A percentile compares a stretch with the other conserved stretches of the same genome.
Conservation (phyloP, 1,140 invertebrate genomes). For the Trichoplusia ni region DNA sequence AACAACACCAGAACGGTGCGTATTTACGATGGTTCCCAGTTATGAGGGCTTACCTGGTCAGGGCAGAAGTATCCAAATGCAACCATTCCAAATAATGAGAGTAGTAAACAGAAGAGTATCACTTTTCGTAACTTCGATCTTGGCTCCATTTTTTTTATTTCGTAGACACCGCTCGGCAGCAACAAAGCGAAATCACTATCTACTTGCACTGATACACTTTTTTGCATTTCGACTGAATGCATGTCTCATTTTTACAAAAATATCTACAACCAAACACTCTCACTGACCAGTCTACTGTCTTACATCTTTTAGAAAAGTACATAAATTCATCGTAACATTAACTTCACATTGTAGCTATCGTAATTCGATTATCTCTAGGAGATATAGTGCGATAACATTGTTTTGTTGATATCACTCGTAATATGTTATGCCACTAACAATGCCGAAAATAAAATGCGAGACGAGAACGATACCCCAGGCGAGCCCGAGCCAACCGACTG, state of each 20-base stretch:
- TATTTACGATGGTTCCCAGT: background rate
- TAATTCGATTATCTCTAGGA: constrained; percentile 52
- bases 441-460: constrained; percentile 61
- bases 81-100: constrained; percentile 91
- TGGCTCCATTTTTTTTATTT: constrained; percentile 90
- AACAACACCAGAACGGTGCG: too few relatives aligned
- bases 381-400: constrained; percentile 65
- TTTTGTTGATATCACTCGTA: constrained; percentile 57
- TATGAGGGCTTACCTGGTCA: constrained; percentile 84
- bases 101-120: constrained; percentile 88
- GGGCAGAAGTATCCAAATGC: constrained; percentile 94
- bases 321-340: constrained; percentile 38
- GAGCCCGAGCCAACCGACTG: constrained; percentile 30
- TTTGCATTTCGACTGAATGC: constrained; percentile 84
- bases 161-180: constrained; percentile 86
- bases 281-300: constrained; percentile 53
- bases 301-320: constrained; percentile 33
- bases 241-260: constrained; percentile 80
- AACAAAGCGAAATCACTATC: constrained; percentile 88
- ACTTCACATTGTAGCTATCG: constrained; percentile 55
- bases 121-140: constrained; percentile 88
- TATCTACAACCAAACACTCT: constrained; percentile 57
- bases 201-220: constrained; percentile 89
- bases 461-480: constrained; percentile 27
- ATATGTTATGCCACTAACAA: constrained; percentile 55